Evolutionary conservation across 2,888 invertebrate species (phyloP).

Genomic region (Torymus auratus): DNA sequence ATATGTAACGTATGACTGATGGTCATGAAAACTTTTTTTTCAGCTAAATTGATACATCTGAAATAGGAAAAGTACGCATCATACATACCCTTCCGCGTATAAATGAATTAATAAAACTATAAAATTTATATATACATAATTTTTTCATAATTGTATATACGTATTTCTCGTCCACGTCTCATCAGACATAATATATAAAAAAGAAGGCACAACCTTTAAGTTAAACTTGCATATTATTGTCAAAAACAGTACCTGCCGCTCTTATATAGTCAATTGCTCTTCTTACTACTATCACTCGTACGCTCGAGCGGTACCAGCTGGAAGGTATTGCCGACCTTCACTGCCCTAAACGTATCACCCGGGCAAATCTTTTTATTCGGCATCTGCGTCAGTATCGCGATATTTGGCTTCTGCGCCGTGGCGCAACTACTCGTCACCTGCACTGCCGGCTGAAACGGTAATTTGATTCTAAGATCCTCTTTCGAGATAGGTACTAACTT

Average conservation of each 20-base stretch:
- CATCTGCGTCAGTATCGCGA: constrained; percentile 64
- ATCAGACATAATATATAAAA: constrained; percentile 39
- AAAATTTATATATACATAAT: constrained; percentile 55
- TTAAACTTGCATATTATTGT: constrained; percentile 16
- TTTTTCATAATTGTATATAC: constrained; percentile 36
- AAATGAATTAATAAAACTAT: constrained; percentile 51
- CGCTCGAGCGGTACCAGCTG: constrained; percentile 66
- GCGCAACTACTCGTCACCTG: constrained; percentile 33
- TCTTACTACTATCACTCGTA: constrained; percentile 53
- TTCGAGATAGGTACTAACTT: constrained; percentile 66
- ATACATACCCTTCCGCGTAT: constrained; percentile 30
- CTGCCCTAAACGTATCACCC: constrained; percentile 68
- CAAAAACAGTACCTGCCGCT: background rate
- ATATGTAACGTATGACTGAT: constrained; percentile 45
- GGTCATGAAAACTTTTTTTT: constrained; percentile 36
- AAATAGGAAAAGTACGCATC: constrained; percentile 23
- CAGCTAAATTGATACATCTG: constrained; percentile 27
- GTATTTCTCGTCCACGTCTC: constrained; percentile 20
- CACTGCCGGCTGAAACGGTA: constrained; percentile 60
- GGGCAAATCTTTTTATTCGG: constrained; percentile 64
- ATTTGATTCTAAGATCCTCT: constrained; percentile 63
- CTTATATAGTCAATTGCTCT: background rate
- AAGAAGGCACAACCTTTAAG: constrained; percentile 48
- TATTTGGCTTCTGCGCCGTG: constrained; percentile 55
- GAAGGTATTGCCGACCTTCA: constrained; percentile 69